Base-by-base conservation (phyloP, 2,888 invertebrate species). In the Yponomeuta malinellus region DNA sequence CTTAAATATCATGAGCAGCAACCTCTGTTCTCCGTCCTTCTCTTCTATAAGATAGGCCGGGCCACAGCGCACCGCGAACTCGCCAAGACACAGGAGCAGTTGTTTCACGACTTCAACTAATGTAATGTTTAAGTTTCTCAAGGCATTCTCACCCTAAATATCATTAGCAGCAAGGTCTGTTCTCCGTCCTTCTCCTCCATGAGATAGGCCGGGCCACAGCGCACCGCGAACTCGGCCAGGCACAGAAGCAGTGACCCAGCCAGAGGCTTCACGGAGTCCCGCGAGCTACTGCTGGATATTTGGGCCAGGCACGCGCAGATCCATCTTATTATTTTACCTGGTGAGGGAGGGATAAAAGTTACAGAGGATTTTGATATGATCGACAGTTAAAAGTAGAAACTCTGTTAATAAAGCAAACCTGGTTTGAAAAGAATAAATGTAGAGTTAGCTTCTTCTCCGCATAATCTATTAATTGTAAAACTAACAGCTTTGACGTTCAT, bases 151-250 rank as follows among this genome's bases (percentile, higher is more conserved):
- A 96, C 96, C 83, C 95, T 94, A 81, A 97, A 95, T 75, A 97
- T 95, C 73, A 95, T 94, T 65, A 96, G 90, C 72, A 96, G 86
- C 48, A 94, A 77, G 0, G 92, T 87, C 69, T 91, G 87, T 0
- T 84, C 85, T 0, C 83, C 85, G 33, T 93, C 93, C 43, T 89
- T 92, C 72, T 93, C 89, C 63, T 93, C 89, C 81, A 96, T 85
- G 75, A 96, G 90, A 70, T 94, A 88, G n/a, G 86, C 79, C 0
- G 94, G 94, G 0, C 96, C 96, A 76, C 98, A 94, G 69, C 95
- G 94, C 94, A 98, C 97, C 71, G 98, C 98, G 95, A 98, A 98
- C 88, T 98, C 98, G 0, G 98, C 97, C 73, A 99, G 92, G 82
- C 98, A 97, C 71, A 98, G 94, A 78, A 98, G 93, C 76, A 98